A percentile compares a stretch with the other conserved stretches of the same genome.
phyloP scores from a whole-genome alignment of 2,888 invertebrate genomes.

The Plagiodera versicolora region DNA sequence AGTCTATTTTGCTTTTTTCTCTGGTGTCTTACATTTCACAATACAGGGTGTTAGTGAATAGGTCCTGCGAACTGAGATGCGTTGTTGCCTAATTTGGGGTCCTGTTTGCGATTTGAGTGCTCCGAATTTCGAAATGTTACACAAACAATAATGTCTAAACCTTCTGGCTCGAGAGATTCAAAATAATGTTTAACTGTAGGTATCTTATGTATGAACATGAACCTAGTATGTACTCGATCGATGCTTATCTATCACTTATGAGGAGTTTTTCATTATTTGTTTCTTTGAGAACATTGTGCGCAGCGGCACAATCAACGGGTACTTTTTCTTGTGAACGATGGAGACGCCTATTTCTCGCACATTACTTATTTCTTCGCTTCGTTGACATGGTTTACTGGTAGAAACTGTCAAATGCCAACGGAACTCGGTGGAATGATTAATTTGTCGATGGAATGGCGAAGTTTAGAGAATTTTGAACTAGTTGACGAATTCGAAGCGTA shows the following conservation, averaged over 20 bases:
- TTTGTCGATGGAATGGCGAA: too few species aligned
- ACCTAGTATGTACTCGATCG: slow-evolving; percentile 40
- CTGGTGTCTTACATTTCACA: too few species aligned
- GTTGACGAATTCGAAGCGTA: too few species aligned
- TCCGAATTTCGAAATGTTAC: slow-evolving; percentile 6
- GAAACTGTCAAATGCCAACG: too few species aligned
- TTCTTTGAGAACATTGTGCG: slow-evolving; percentile 24
- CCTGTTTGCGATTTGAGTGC: slow-evolving; percentile 20
- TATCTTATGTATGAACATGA: slow-evolving; percentile 40
- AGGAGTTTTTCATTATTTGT: slow-evolving; percentile 35
- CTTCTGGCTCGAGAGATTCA: slow-evolving; percentile 21
- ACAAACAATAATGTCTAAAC: background rate
- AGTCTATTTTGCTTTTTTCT: too few species aligned
- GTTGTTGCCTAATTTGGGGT: too few species aligned
- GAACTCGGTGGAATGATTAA: too few species aligned
- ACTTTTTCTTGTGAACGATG: slow-evolving; percentile 2
- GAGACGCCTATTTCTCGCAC: background rate
- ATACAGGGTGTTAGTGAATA: too few species aligned
- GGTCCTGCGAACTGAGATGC: too few species aligned
- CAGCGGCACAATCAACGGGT: slow-evolving; percentile 20
- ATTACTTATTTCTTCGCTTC: too few species aligned
- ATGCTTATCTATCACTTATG: slow-evolving; percentile 32
- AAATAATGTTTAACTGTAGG: slow-evolving; percentile 33
- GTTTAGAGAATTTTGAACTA: too few species aligned
- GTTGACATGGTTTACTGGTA: too few species aligned